These are phyloP conservation scores for Alexandromys fortis DNA, from an alignment of 2,113 vertebrate species.

Conservation along the genomic window DNA sequence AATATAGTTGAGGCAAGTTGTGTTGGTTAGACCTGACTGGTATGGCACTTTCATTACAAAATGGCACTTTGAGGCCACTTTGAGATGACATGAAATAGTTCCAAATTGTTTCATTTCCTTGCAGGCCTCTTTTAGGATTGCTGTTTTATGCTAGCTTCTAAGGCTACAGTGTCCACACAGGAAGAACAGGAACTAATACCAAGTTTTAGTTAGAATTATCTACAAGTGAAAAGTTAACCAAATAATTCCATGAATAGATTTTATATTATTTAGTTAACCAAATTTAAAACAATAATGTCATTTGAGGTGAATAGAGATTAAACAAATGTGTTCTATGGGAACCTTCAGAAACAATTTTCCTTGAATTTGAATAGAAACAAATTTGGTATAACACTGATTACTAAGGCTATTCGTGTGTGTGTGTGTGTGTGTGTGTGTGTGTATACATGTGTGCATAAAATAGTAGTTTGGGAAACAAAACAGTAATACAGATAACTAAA, in stretches of 20 bases:
- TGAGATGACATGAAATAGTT: neutral
- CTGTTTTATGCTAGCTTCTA: neutral
- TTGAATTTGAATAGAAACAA: conserved; percentile 42
- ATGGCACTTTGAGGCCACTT: neutral
- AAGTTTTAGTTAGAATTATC: neutral
- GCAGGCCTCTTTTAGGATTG: neutral
- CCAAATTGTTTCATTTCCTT: neutral
- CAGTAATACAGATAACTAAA: neutral
- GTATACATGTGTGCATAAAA: neutral
- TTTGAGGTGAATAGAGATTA: neutral
- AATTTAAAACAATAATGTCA: neutral
- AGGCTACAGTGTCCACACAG: neutral
- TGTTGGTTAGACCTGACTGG: neutral
- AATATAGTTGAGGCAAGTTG: neutral
- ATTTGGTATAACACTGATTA: neutral
- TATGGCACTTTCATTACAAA: neutral
- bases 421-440: neutral
- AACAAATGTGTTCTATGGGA: conserved; percentile 9
- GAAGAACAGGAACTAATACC: neutral
- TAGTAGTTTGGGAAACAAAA: neutral
- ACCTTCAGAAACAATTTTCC: neutral
- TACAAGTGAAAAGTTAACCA: conserved; percentile 27
- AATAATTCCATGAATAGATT: conserved; percentile 13
- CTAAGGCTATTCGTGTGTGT: neutral
- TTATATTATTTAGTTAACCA: neutral